These are phyloP conservation scores for Acipenser ruthenus DNA, from an alignment of 2,797 vertebrate genomes.

Conservation along the genomic window DNA sequence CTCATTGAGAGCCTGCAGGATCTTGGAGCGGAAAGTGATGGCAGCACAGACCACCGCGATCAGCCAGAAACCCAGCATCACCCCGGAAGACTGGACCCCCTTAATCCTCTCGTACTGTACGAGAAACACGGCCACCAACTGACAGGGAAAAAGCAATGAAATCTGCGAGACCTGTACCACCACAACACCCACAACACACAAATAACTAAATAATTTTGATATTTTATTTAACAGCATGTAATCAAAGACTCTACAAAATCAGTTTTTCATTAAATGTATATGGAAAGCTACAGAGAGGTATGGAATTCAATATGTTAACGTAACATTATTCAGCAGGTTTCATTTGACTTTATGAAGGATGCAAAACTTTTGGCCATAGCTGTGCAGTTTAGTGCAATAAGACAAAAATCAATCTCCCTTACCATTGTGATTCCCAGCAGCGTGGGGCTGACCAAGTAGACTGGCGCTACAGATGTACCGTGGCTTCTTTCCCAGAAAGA, in stretches of 20 bases:
- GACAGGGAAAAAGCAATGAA: conserved; percentile 1
- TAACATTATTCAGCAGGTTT: no score
- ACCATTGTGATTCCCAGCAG: conserved; percentile 90
- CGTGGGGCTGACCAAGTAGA: conserved; percentile 77
- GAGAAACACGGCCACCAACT: conserved; percentile 81
- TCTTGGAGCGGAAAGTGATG: conserved; percentile 76
- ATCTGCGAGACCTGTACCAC: no score
- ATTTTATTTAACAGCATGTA: no score
- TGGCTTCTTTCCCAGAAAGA: conserved; percentile 89
- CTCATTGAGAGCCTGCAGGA: conserved; percentile 62
- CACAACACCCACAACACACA: no score
- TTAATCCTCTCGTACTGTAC: conserved; percentile 87
- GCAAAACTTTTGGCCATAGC: no score
- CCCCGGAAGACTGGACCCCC: conserved; percentile 86
- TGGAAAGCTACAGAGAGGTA: no score
- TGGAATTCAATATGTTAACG: no score
- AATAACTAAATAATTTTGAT: no score
- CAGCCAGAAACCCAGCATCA: conserved; percentile 84
- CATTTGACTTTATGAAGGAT: no score
- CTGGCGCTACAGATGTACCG: conserved; percentile 48
- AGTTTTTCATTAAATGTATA: no score
- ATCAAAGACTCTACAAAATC: no score
- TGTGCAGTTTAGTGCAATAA: no score
- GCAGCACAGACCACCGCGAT: conserved; percentile 71
- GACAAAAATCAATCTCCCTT: conserved; percentile 33